Evolutionary conservation across 2,888 invertebrate genomes (phyloP).

Genomic region (Calameuta pallipes): DNA sequence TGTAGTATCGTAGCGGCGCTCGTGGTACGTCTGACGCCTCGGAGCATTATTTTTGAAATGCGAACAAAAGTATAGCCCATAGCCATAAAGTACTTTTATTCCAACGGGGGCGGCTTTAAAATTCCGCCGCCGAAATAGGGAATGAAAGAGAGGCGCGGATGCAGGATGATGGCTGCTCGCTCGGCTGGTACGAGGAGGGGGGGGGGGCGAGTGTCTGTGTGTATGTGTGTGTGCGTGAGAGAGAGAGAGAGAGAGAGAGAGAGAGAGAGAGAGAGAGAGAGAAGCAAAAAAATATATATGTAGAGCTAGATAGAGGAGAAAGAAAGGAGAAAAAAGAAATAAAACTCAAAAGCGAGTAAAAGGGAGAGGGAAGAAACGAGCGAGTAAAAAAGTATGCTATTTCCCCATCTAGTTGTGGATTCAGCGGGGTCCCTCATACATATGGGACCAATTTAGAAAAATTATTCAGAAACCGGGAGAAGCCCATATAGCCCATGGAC

Average conservation of each 20-base stretch:
- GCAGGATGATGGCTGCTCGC: constrained; percentile 20
- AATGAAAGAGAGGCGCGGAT: constrained; percentile 23
- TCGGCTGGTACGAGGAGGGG: background rate
- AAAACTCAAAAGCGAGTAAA: constrained; percentile 8
- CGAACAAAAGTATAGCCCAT: constrained; percentile 35
- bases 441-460: constrained; percentile 60
- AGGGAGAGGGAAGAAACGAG: constrained; percentile 26
- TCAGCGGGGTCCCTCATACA: constrained; percentile 50
- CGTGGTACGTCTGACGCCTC: constrained; percentile 12
- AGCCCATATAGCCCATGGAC: constrained; percentile 7
- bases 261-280: constrained; percentile 22
- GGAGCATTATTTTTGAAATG: constrained; percentile 45
- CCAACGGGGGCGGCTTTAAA: constrained; percentile 51
- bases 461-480: constrained; percentile 51
- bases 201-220: constrained; percentile 9
- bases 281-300: constrained; percentile 22
- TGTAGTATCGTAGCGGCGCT: constrained; percentile 27
- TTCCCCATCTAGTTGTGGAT: constrained; percentile 46
- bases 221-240: no score
- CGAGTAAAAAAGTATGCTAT: constrained; percentile 29
- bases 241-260: constrained; percentile 15
- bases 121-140: constrained; percentile 48
- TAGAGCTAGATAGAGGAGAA: constrained; percentile 19
- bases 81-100: constrained; percentile 59
- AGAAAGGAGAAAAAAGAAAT: constrained; percentile 18